Evolutionary conservation across 2,888 invertebrate species (phyloP).

Genomic region (Drosophila sordidapex): DNA sequence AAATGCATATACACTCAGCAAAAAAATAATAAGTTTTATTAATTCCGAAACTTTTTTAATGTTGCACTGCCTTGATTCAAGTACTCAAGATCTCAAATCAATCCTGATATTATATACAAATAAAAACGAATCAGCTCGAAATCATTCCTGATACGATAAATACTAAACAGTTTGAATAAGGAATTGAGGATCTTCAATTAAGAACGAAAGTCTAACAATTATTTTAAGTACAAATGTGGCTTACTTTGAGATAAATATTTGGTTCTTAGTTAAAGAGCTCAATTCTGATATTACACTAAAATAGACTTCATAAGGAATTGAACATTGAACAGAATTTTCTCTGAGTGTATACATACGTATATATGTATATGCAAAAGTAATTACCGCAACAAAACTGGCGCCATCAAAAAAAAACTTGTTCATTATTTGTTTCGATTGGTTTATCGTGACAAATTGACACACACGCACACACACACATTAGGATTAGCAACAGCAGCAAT

Average conservation of each 20-base stretch:
- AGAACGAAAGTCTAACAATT: background rate
- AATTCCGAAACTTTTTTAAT: too few relatives aligned
- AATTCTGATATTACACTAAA: background rate
- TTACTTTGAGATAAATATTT: background rate
- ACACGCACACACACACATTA: constrained; percentile 23
- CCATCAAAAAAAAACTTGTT: background rate
- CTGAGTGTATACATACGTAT: constrained; percentile 3
- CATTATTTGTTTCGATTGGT: background rate
- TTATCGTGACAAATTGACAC: constrained; percentile 12
- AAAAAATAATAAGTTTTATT: too few relatives aligned
- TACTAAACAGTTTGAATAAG: rapidly evolving
- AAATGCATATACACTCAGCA: constrained; percentile 6
- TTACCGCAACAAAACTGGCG: constrained; percentile 7
- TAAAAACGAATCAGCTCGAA: background rate
- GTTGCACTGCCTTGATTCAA: too few relatives aligned
- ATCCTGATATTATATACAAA: background rate
- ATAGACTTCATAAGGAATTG: background rate
- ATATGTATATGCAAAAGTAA: constrained; percentile 8
- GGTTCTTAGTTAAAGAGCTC: background rate
- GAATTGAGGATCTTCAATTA: background rate
- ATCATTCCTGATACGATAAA: background rate
- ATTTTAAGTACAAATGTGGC: background rate
- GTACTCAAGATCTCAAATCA: background rate
- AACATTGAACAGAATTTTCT: background rate
- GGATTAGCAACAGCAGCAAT: constrained; percentile 31